Base-by-base conservation (phyloP, 1,140 invertebrate species). In the Acromyrmex heyeri region DNA sequence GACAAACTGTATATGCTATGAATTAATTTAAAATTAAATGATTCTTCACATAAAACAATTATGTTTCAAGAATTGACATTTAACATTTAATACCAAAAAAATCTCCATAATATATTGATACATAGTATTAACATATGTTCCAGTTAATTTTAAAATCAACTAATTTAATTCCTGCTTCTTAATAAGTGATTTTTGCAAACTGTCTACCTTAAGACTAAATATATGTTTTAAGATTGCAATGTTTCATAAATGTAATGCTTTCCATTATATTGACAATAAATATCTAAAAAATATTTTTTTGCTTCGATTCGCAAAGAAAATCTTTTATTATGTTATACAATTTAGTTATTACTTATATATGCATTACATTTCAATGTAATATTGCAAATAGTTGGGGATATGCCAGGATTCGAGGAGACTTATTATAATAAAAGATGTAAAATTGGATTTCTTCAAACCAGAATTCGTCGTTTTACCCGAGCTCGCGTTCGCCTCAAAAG, bases 371-470 rank as follows among this genome's bases (percentile, higher is more conserved):
- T 24, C 7, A 69, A 67, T 10, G 55, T 55, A 38, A 53, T 14
- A 34, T 53, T 53, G 14, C 24, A 30, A 83, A 61, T n/a, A 6
- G 16, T 38, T 34, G 27, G 7, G 14, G 14, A 72, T 27, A 18
- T 48, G 55, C 38, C 50, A 62, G 57, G 83, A 90, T 87, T 88
- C 53, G 38, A 61, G 30, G 55, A 61, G 65, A 61, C 61, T 83
- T 72, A 38, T 65, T 77, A 34, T 67, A 73, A 90, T 88, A 90
- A 90, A 53, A 64, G 62, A 77, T 30, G 57, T 64, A 53, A 61
- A 85, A 90, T 70, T 91, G 78, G 77, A 77, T 90, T 79, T 91
- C 88, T 65, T 75, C 44, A 59, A 77, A 82, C 53, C 53, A n/a
- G 53, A 24, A 90, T 86, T 88, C 53, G 70, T 57, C 77, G 30